phyloP scores from a whole-genome alignment of 2,888 invertebrate species.

The Pilophorus perplexus region DNA sequence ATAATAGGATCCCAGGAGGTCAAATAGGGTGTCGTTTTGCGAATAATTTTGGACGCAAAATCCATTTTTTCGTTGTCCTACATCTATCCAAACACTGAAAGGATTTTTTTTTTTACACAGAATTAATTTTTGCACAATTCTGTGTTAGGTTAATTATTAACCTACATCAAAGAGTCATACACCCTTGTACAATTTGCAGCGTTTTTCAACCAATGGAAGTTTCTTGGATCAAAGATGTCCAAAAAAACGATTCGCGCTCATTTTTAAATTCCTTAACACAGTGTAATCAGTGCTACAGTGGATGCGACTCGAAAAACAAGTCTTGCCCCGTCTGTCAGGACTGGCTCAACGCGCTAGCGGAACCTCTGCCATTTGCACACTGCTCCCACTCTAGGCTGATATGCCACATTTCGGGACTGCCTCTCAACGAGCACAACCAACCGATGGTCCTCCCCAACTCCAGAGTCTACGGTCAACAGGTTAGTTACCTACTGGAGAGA shows the following conservation, averaged over 20 bases:
- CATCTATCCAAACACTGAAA: too few species aligned
- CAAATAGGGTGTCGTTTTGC: too few species aligned
- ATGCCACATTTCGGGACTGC: slow-evolving; percentile 83
- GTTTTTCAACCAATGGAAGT: too few species aligned
- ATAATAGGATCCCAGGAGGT: too few species aligned
- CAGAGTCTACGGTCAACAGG: slow-evolving; percentile 91
- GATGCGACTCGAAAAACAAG: slow-evolving; percentile 66
- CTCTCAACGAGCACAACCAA: slow-evolving; percentile 95
- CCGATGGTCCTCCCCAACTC: slow-evolving; percentile 99
- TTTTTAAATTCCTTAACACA: slow-evolving; percentile 11
- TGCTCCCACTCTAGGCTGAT: slow-evolving; percentile 93
- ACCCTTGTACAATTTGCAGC: too few species aligned
- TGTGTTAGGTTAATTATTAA: too few species aligned
- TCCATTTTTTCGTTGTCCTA: too few species aligned
- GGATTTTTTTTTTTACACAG: too few species aligned
- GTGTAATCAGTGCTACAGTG: slow-evolving; percentile 66
- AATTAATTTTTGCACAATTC: too few species aligned
- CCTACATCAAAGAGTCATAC: too few species aligned
- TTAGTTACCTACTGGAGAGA: too few species aligned
- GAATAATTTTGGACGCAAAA: too few species aligned
- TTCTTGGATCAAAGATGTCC: not conserved
- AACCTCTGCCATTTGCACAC: slow-evolving; percentile 87
- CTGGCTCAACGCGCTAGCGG: slow-evolving; percentile 81
- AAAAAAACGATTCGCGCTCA: not conserved
- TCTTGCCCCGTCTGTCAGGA: slow-evolving; percentile 92